Conservation (phyloP, 2,797 vertebrate genomes). For the Microctenopoma stevenorrisi region DNA sequence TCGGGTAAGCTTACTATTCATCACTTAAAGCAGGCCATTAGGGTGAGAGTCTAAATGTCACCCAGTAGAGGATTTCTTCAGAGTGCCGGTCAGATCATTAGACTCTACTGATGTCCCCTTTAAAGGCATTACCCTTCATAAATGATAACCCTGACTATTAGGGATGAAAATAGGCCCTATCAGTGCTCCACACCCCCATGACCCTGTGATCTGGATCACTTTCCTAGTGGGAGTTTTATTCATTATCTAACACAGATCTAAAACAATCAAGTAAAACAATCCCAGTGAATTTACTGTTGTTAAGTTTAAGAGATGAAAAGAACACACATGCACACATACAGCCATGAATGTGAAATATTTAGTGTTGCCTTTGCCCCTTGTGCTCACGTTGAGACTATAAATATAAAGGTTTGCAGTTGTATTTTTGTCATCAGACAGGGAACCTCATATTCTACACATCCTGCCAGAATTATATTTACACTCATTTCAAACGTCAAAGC, state of each 20-base stretch:
- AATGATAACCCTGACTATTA: constrained; percentile 71
- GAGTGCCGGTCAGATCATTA: constrained; percentile 58
- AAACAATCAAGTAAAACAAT: constrained; percentile 40
- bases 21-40: constrained; percentile 42
- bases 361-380: constrained; percentile 25
- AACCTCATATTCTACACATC: background rate
- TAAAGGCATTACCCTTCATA: constrained; percentile 75
- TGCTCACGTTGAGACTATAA: constrained; percentile 4
- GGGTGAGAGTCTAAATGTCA: constrained; percentile 49
- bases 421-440: constrained; percentile 19
- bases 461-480: constrained; percentile 6
- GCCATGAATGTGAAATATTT: background rate
- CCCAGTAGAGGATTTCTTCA: constrained; percentile 38
- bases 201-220: constrained; percentile 32
- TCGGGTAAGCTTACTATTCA: constrained; percentile 40
- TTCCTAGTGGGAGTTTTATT: constrained; percentile 26
- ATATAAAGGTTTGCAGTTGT: constrained; percentile 6
- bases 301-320: too few species aligned
- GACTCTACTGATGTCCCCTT: constrained; percentile 53
- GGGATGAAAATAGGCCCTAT: constrained; percentile 62
- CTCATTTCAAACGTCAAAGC: constrained; percentile 39
- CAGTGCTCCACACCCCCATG: constrained; percentile 41
- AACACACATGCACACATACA: background rate
- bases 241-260: constrained; percentile 36
- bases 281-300: background rate